Evolutionary conservation across 2,797 vertebrate genomes (phyloP).

Genomic region (Labeo calbasu): DNA sequence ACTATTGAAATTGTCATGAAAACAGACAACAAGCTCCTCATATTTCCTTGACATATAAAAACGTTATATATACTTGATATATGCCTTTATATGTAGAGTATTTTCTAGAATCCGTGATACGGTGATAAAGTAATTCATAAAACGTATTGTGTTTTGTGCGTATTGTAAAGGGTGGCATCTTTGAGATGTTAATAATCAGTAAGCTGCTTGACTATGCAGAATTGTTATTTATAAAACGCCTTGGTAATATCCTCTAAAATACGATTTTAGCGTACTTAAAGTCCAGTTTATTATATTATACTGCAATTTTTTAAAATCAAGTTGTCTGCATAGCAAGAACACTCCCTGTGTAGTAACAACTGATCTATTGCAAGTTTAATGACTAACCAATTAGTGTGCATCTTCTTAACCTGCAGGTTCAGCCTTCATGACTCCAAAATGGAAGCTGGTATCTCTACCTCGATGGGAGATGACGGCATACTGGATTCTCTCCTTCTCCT

Average conservation of each 20-base stretch:
- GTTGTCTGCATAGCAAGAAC: not conserved
- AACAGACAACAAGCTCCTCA: not conserved
- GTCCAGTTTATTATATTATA: not conserved
- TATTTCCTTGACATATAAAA: not conserved
- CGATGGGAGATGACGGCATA: constrained; percentile 72
- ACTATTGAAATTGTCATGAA: not conserved
- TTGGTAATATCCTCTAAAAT: not conserved
- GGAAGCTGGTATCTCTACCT: constrained; percentile 67
- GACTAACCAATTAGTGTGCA: not conserved
- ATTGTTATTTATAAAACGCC: not conserved
- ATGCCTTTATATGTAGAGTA: not conserved
- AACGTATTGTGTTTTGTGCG: not conserved
- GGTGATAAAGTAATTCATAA: not conserved
- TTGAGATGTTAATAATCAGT: not conserved
- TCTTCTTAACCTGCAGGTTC: constrained; percentile 17
- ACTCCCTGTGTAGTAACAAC: not conserved
- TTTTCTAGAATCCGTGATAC: not conserved
- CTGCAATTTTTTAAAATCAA: not conserved
- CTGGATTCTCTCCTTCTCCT: constrained; percentile 78
- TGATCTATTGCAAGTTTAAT: not conserved
- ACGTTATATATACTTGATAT: not conserved
- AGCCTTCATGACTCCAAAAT: constrained; percentile 54
- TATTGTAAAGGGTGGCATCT: not conserved
- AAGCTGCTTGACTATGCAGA: not conserved
- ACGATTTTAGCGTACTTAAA: not conserved